A percentile compares a stretch with the other conserved stretches of the same genome.
Conservation (phyloP, 92 coral and sea anemone genomes). For the Parazoanthus swiftii region DNA sequence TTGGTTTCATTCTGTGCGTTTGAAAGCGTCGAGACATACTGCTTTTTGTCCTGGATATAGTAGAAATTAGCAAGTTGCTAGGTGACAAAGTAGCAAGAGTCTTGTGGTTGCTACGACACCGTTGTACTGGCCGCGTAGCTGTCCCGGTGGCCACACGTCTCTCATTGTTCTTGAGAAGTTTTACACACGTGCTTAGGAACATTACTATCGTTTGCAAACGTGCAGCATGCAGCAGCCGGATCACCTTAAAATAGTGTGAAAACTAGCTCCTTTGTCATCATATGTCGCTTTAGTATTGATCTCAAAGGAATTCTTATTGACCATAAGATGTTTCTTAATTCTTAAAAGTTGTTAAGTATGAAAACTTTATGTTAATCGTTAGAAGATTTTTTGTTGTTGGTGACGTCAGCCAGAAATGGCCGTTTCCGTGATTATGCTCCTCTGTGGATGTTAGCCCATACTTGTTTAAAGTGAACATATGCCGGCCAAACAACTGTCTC, state of each 20-base stretch:
- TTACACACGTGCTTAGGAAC: slow-evolving; percentile 29
- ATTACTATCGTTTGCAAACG: not conserved
- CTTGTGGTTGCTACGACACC: not conserved
- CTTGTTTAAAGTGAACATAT: slow-evolving; percentile 21
- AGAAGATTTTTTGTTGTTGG: not conserved
- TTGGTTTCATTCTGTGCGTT: not conserved
- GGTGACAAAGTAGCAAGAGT: slow-evolving; percentile 1
- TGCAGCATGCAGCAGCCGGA: not conserved
- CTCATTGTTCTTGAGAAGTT: not conserved
- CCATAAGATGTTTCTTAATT: not conserved
- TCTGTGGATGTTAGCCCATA: not conserved
- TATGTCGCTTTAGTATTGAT: slow-evolving; percentile 2
- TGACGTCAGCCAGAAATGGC: slow-evolving; percentile 7
- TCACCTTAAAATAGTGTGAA: slow-evolving; percentile 1
- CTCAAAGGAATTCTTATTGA: not conserved
- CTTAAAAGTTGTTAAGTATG: not conserved
- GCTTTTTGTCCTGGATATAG: slow-evolving; percentile 14
- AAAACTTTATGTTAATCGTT: not conserved
- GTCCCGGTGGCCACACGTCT: slow-evolving; percentile 1
- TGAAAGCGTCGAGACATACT: slow-evolving; percentile 8
- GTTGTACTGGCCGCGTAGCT: not conserved
- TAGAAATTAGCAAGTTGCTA: slow-evolving; percentile 15
- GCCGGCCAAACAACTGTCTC: slow-evolving; percentile 19
- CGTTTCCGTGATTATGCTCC: not conserved
- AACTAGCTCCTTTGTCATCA: not conserved